phyloP scores from a whole-genome alignment of 2,888 invertebrate genomes.

The Macaria liturata region DNA sequence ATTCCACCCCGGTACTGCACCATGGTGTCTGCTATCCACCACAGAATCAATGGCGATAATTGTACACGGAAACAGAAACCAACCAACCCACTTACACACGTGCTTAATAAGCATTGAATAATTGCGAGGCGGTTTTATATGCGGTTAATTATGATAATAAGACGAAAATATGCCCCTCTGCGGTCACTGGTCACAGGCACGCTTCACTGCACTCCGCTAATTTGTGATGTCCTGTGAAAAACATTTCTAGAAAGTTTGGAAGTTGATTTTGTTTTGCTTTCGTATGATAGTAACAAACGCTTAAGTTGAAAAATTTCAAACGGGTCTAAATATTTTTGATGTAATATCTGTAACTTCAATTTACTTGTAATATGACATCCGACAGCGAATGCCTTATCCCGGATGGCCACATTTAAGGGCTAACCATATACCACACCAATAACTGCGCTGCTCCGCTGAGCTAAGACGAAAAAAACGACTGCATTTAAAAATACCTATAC shows the following conservation, averaged over 20 bases:
- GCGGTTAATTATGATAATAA: slow-evolving; percentile 78
- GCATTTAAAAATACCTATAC: too few species aligned
- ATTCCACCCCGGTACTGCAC: slow-evolving; percentile 25
- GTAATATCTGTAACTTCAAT: too few species aligned
- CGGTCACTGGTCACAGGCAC: slow-evolving; percentile 53
- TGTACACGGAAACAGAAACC: slow-evolving; percentile 56
- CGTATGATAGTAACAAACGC: too few species aligned
- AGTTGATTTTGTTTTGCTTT: too few species aligned
- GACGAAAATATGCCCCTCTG: slow-evolving; percentile 61
- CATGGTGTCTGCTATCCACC: slow-evolving; percentile 46
- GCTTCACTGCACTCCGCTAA: slow-evolving; percentile 69
- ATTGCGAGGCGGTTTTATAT: slow-evolving; percentile 76
- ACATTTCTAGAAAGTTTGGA: too few species aligned
- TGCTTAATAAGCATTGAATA: slow-evolving; percentile 78
- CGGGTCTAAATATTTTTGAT: slow-evolving; percentile 13
- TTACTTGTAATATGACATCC: too few species aligned
- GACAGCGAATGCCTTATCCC: too few species aligned
- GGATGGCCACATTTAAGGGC: too few species aligned
- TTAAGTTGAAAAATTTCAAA: too few species aligned
- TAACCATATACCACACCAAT: too few species aligned
- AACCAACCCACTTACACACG: slow-evolving; percentile 67
- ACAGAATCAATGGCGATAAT: slow-evolving; percentile 81
- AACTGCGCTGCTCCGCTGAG: too few species aligned
- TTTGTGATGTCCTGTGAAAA: slow-evolving; percentile 74
- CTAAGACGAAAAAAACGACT: too few species aligned